phyloP scores from a whole-genome alignment of 2,797 vertebrate genomes.

The Acanthurus lineatus region DNA sequence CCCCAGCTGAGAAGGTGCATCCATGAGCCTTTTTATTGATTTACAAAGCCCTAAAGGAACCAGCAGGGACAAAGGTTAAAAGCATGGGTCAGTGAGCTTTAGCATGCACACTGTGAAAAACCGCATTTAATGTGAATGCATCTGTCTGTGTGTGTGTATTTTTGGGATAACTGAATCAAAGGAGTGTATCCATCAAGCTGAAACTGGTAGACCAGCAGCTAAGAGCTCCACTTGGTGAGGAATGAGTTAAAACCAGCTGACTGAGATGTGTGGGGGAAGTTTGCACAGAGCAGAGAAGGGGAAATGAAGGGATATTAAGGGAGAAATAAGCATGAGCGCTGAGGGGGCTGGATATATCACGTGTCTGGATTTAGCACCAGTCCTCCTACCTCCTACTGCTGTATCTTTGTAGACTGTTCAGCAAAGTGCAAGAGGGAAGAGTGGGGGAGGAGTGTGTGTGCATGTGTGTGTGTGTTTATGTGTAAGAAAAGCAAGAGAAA shows the following conservation, averaged over 20 bases:
- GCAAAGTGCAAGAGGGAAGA: constrained; percentile 63
- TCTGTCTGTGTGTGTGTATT: constrained; percentile 27
- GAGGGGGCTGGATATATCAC: constrained; percentile 74
- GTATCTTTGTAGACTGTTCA: constrained; percentile 68
- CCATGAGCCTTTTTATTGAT: constrained; percentile 58
- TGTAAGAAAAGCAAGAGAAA: constrained; percentile 25
- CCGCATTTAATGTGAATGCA: background rate
- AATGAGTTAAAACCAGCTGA: constrained; percentile 77
- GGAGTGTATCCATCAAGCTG: constrained; percentile 32
- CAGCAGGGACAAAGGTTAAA: constrained; percentile 47
- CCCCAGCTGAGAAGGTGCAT: constrained; percentile 63
- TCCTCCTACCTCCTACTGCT: constrained; percentile 69
- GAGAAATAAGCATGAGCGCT: constrained; percentile 76
- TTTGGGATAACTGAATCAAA: constrained; percentile 35
- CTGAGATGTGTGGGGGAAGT: constrained; percentile 69
- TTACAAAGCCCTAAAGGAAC: constrained; percentile 44
- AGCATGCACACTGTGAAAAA: constrained; percentile 21
- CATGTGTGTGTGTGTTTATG: constrained; percentile 14
- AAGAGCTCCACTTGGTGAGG: constrained; percentile 54
- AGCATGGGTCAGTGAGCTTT: constrained; percentile 29
- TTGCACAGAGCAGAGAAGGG: constrained; percentile 65
- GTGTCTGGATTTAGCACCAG: constrained; percentile 78
- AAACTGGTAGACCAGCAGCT: constrained; percentile 9
- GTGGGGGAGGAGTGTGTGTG: constrained; percentile 45
- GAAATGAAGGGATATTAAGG: constrained; percentile 81